Percentiles rank a stretch among this genome's conserved stretches.
phyloP scores from a whole-genome alignment of 2,797 vertebrate genomes.

The Lacerta bilineata region DNA sequence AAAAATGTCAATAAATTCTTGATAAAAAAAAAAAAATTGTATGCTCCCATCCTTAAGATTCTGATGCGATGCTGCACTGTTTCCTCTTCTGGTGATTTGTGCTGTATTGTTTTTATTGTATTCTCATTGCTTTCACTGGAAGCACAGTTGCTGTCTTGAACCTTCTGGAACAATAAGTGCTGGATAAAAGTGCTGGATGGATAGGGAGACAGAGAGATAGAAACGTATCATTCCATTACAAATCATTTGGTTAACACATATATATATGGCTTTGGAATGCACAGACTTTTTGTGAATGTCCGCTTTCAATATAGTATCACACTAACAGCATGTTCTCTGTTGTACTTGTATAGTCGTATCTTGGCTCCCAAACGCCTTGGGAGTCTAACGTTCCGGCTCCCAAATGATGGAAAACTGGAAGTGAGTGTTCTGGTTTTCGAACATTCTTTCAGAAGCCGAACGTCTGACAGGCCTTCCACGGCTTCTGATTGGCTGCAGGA shows the following conservation, averaged over 20 bases:
- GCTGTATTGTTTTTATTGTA: background rate
- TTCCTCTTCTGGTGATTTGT: background rate
- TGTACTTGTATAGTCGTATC: background rate
- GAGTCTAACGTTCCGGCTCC: too few species aligned
- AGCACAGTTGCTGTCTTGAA: background rate
- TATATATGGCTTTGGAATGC: background rate
- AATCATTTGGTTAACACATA: background rate
- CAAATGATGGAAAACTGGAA: too few species aligned
- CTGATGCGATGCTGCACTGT: background rate
- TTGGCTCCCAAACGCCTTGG: too few species aligned
- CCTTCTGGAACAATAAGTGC: background rate
- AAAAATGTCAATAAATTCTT: too few species aligned
- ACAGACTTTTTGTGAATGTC: background rate
- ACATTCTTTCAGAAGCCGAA: too few species aligned
- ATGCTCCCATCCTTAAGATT: background rate
- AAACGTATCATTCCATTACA: background rate
- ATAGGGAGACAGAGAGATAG: background rate
- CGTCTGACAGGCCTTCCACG: too few species aligned
- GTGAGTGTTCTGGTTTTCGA: too few species aligned
- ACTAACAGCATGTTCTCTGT: background rate
- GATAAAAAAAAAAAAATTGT: too few species aligned
- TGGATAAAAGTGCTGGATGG: background rate
- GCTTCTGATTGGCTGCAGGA: too few species aligned
- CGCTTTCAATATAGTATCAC: background rate
- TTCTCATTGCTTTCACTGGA: background rate